phyloP scores from a whole-genome alignment of 2,888 invertebrate species.

The Lordiphosa andalusiaca region DNA sequence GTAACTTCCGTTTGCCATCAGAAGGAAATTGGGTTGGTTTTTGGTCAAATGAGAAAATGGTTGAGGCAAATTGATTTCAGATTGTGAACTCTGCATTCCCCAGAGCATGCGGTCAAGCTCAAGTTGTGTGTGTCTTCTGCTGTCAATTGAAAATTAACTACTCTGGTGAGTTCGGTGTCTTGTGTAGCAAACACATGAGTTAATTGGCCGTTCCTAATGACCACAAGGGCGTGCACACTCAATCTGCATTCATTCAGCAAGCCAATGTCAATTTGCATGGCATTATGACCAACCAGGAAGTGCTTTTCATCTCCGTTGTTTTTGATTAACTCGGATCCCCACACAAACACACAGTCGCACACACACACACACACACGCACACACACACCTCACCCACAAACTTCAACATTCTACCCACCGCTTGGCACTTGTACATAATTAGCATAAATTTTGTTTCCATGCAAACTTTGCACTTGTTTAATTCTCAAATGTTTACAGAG shows the following conservation, averaged over 20 bases:
- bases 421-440: constrained; percentile 11
- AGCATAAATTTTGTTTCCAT: constrained; percentile 29
- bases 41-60: constrained; percentile 24
- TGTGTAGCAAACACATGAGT: constrained; percentile 13
- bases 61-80: constrained; percentile 17
- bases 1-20: constrained; percentile 56
- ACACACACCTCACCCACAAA: constrained; percentile 4
- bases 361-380: constrained; percentile 7
- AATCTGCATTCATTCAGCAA: constrained; percentile 21
- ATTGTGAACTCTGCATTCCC: constrained; percentile 13
- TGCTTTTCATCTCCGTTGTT: constrained; percentile 25
- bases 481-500: constrained; percentile 65
- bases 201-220: not conserved
- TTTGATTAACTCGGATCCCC: constrained; percentile 26
- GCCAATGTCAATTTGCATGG: constrained; percentile 33
- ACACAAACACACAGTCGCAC: constrained; percentile 1
- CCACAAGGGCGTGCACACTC: constrained; percentile 6
- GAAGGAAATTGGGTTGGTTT: constrained; percentile 47
- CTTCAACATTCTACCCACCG: constrained; percentile 1
- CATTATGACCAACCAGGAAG: constrained; percentile 20
- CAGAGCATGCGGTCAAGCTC: constrained; percentile 27
- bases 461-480: constrained; percentile 43
- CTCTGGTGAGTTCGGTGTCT: constrained; percentile 28
- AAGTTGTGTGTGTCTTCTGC: constrained; percentile 32
- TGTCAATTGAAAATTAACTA: constrained; percentile 65